A percentile compares a stretch with the other conserved stretches of the same genome.
Evolutionary conservation across 2,888 invertebrate species (phyloP).

Genomic region (Volucella zonaria): DNA sequence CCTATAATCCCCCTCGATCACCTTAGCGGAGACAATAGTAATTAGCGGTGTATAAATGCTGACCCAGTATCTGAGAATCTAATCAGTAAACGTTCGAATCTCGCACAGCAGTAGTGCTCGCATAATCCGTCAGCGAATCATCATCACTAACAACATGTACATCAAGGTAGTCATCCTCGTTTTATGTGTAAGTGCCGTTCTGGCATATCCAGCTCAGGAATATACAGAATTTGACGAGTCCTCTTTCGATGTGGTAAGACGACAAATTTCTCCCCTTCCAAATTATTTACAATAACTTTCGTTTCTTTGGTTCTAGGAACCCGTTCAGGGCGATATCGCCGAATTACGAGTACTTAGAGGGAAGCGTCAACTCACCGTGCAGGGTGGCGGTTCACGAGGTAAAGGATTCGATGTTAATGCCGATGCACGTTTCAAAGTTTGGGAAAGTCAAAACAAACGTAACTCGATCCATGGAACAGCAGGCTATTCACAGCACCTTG

Average conservation of each 20-base stretch:
- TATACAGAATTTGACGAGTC: not conserved
- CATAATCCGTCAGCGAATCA: not conserved
- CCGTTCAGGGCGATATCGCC: not conserved
- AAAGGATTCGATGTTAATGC: slow-evolving; percentile 77
- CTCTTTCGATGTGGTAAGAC: slow-evolving; percentile 7
- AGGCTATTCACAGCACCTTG: slow-evolving; percentile 79
- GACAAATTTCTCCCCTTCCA: not conserved
- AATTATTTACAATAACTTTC: not conserved
- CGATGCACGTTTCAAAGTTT: slow-evolving; percentile 77
- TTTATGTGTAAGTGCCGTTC: slow-evolving; percentile 21
- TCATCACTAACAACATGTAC: not conserved
- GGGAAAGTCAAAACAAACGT: slow-evolving; percentile 78
- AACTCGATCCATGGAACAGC: slow-evolving; percentile 78
- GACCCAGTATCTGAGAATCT: not conserved
- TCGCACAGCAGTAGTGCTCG: not conserved
- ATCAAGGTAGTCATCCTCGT: slow-evolving; percentile 12
- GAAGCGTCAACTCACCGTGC: slow-evolving; percentile 74
- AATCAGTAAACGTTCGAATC: slow-evolving; percentile 31
- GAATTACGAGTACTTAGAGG: slow-evolving; percentile 4
- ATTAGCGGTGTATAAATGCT: slow-evolving; percentile 24
- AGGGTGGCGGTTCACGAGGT: slow-evolving; percentile 76
- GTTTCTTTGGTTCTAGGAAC: slow-evolving; percentile 1
- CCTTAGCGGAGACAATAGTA: not conserved
- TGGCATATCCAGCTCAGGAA: slow-evolving; percentile 28
- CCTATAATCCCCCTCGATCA: slow-evolving; percentile 17